These are phyloP conservation scores for Conistra vaccinii DNA, from an alignment of 2,888 invertebrate genomes.

Conservation along the genomic window DNA sequence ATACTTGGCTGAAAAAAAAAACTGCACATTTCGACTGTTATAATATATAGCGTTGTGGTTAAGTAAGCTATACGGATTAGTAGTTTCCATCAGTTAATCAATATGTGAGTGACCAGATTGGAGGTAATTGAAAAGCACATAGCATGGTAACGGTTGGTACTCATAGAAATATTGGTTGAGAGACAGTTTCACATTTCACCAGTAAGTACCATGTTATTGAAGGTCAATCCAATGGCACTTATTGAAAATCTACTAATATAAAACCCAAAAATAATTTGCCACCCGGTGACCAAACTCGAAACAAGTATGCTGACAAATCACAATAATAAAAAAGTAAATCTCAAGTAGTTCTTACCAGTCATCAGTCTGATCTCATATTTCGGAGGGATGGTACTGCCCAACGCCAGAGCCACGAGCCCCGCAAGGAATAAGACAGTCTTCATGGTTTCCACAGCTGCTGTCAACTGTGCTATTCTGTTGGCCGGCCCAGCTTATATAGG, in stretches of 20 bases:
- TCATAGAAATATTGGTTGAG: not conserved
- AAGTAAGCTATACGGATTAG: not conserved
- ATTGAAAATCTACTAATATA: not conserved
- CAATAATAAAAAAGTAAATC: not conserved
- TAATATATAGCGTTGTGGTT: not conserved
- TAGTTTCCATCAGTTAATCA: not conserved
- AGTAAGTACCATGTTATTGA: not conserved
- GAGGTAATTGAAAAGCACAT: not conserved
- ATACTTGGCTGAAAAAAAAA: not conserved
- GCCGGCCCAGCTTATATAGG: conserved; percentile 66
- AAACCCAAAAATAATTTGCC: not conserved
- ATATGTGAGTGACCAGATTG: not conserved
- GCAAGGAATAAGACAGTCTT: conserved; percentile 87
- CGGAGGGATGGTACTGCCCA: conserved; percentile 75
- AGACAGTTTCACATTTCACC: not conserved
- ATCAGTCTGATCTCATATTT: conserved; percentile 70
- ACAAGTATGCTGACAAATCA: not conserved
- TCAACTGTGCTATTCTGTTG: conserved; percentile 77
- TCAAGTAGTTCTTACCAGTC: conserved; percentile 29
- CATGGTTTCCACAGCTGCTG: conserved; percentile 80
- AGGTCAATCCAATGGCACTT: not conserved
- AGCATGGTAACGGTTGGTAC: not conserved
- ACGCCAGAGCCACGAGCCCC: conserved; percentile 81
- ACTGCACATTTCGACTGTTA: not conserved
- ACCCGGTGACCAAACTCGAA: no score